A percentile compares a stretch with the other conserved stretches of the same genome.
Evolutionary conservation across 2,888 invertebrate species (phyloP).

Genomic region (Lasioglossum lativentre): DNA sequence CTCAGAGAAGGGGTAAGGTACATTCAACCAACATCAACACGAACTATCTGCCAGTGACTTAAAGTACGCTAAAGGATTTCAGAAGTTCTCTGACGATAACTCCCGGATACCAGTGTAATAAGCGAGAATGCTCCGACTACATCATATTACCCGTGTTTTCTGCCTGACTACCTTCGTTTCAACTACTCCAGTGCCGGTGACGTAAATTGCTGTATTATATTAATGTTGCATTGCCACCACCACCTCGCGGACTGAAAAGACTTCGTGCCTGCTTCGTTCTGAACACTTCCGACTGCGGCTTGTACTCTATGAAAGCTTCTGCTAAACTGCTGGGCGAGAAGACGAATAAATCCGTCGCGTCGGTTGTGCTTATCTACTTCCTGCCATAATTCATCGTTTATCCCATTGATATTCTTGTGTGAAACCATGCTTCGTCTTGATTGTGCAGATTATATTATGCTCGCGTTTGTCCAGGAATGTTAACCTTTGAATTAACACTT

Average conservation of each 20-base stretch:
- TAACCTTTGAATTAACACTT: background rate
- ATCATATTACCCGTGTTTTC: background rate
- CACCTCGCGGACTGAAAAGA: background rate
- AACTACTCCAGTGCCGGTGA: background rate
- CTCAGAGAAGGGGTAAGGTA: background rate
- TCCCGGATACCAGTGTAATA: background rate
- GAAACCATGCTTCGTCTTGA: background rate
- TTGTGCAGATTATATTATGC: background rate
- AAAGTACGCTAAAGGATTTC: background rate
- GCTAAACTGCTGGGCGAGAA: no score
- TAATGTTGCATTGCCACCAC: background rate
- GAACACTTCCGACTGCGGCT: background rate
- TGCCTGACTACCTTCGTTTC: background rate
- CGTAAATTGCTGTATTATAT: conserved; percentile 28
- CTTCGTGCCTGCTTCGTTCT: background rate
- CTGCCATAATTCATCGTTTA: background rate
- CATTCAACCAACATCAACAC: background rate
- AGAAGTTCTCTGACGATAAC: background rate
- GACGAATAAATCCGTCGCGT: background rate
- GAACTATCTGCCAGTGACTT: background rate
- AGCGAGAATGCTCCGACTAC: background rate
- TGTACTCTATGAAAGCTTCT: background rate
- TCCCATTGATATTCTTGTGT: background rate
- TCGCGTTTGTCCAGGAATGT: background rate
- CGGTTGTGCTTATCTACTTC: background rate